Conservation (phyloP, 1,140 invertebrate species). For the Polyergus mexicanus region DNA sequence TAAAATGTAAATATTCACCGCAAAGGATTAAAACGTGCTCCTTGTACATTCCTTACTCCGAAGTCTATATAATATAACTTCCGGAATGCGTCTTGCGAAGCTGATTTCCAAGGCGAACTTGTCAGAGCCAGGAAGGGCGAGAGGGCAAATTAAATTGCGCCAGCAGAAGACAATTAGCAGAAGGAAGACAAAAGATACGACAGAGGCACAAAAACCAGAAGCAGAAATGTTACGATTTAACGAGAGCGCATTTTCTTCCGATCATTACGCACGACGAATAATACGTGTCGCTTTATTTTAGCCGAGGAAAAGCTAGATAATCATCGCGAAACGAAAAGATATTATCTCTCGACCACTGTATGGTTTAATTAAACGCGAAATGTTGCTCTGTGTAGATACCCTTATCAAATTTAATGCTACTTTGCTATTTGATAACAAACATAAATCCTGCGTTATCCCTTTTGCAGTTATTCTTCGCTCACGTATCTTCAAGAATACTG, state of each 20-base stretch:
- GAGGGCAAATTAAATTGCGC: slow-evolving; percentile 60
- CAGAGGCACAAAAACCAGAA: slow-evolving; percentile 32
- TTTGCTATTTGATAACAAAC: slow-evolving; percentile 8
- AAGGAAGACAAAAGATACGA: slow-evolving; percentile 21
- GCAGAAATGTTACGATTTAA: slow-evolving; percentile 45
- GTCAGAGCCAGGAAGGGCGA: slow-evolving; percentile 45
- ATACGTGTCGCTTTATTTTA: slow-evolving; percentile 43
- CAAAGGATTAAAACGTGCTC: slow-evolving; percentile 33
- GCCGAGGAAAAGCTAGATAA: slow-evolving; percentile 11
- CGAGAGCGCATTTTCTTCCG: slow-evolving; percentile 53
- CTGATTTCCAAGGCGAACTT: slow-evolving; percentile 40
- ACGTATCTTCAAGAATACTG: neutral
- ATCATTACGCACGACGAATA: slow-evolving; percentile 43
- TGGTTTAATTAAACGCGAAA: slow-evolving; percentile 56
- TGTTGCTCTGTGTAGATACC: slow-evolving; percentile 6
- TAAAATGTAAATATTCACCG: slow-evolving; percentile 38
- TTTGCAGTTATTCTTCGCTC: neutral
- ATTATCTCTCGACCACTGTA: slow-evolving; percentile 42
- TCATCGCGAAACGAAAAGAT: slow-evolving; percentile 38
- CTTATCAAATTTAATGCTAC: slow-evolving; percentile 48
- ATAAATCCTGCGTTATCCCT: neutral
- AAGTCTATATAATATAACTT: slow-evolving; percentile 31
- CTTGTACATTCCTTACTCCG: slow-evolving; percentile 24
- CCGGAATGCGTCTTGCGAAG: slow-evolving; percentile 44
- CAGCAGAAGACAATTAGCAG: slow-evolving; percentile 46